These are phyloP conservation scores for Venusia cambrica DNA, from an alignment of 2,888 invertebrate genomes.

Conservation along the genomic window DNA sequence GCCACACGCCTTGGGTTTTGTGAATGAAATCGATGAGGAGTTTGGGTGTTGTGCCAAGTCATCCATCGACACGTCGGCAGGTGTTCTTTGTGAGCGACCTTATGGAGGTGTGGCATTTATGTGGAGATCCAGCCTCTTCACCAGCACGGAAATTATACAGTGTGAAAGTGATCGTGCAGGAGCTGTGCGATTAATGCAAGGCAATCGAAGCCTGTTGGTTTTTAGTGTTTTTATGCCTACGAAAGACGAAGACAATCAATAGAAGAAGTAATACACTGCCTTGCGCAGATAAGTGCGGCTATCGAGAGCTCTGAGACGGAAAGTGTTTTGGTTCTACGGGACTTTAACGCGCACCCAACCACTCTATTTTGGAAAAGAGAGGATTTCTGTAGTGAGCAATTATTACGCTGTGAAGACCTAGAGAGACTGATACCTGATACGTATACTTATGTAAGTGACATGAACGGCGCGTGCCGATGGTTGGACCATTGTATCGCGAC, in stretches of 20 bases:
- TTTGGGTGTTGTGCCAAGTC: conserved; percentile 21
- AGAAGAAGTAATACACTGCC: conserved; percentile 26
- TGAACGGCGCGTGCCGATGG: conserved; percentile 25
- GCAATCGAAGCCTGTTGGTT: conserved; percentile 16
- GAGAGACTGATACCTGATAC: conserved; percentile 15
- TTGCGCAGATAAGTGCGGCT: conserved; percentile 24
- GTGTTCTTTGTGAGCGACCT: conserved; percentile 16
- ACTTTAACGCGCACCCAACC: conserved; percentile 29
- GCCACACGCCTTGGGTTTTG: conserved; percentile 13
- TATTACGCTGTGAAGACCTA: conserved; percentile 23
- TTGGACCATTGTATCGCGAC: too few species aligned
- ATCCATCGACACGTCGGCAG: conserved; percentile 19
- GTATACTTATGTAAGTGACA: conserved; percentile 27
- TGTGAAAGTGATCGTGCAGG: conserved; percentile 3
- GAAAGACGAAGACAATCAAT: conserved; percentile 23
- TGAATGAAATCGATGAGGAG: conserved; percentile 16
- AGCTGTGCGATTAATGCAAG: conserved; percentile 1
- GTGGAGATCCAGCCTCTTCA: conserved; percentile 19
- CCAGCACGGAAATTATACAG: conserved; percentile 6
- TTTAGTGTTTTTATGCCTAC: conserved; percentile 34
- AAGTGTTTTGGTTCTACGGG: conserved; percentile 22
- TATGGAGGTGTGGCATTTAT: conserved; percentile 24
- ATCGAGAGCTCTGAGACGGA: conserved; percentile 16
- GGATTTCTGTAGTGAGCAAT: conserved; percentile 23
- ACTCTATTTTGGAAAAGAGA: conserved; percentile 21